Conservation (phyloP, 2,113 vertebrate genomes). For the Oreotragus oreotragus region DNA sequence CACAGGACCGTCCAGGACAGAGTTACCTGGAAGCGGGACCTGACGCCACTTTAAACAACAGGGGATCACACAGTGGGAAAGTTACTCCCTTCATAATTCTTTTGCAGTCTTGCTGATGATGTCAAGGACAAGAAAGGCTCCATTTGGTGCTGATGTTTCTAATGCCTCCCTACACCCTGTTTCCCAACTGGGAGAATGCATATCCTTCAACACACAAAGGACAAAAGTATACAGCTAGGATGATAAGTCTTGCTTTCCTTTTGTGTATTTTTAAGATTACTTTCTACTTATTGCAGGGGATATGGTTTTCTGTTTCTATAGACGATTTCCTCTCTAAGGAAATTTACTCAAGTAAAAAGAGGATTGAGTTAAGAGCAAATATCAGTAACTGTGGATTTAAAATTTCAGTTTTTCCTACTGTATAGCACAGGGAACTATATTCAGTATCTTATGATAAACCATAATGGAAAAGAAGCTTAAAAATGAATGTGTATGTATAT, state of each 20-base stretch:
- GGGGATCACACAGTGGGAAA: neutral
- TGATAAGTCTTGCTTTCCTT: neutral
- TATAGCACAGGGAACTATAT: neutral
- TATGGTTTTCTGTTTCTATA: neutral
- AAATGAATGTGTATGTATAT: neutral
- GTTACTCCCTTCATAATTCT: fast-evolving
- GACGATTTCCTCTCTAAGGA: neutral
- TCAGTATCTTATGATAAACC: neutral
- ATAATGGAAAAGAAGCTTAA: neutral
- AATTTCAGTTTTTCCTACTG: neutral
- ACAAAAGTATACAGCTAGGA: fast-evolving
- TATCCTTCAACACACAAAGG: neutral
- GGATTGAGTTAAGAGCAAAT: neutral
- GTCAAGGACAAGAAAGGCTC: neutral
- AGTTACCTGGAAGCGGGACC: no score
- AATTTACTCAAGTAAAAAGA: neutral
- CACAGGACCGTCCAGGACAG: fast-evolving
- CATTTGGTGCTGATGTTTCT: fast-evolving
- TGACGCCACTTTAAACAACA: neutral
- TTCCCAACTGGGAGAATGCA: neutral
- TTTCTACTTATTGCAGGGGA: neutral
- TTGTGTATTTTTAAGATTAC: neutral
- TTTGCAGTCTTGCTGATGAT: neutral
- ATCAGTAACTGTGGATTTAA: neutral
- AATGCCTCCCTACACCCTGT: neutral